A percentile compares a stretch with the other conserved stretches of the same genome.
Conservation (phyloP, 2,113 vertebrate genomes). For the Salminus brasiliensis region DNA sequence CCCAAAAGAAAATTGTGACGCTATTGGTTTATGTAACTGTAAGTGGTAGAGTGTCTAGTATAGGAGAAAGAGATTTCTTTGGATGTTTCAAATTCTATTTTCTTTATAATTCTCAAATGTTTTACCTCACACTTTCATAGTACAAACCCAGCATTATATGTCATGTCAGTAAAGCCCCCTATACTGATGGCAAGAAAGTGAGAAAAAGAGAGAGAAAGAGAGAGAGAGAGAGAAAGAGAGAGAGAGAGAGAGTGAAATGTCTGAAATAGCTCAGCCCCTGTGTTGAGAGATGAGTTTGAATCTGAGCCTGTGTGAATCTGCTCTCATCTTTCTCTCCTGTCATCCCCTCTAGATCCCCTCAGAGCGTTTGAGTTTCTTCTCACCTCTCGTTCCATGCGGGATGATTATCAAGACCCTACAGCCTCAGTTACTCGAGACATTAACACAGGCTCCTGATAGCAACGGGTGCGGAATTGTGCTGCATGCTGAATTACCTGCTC, state of each 20-base stretch:
- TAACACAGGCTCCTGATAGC: not conserved
- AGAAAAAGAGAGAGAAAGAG: not conserved
- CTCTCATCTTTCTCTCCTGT: not conserved
- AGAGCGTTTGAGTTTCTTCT: constrained; percentile 19
- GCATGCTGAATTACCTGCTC: constrained; percentile 2
- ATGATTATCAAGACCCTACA: constrained; percentile 19
- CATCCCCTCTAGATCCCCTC: not conserved
- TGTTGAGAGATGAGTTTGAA: constrained; percentile 16
- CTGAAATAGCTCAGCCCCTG: not conserved
- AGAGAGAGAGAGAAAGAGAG: constrained; percentile 3
- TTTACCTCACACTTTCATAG: too few relatives aligned
- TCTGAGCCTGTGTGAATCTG: not conserved
- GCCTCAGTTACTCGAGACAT: constrained; percentile 13
- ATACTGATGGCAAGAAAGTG: not conserved
- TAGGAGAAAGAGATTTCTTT: too few relatives aligned
- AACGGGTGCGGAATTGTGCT: constrained; percentile 6
- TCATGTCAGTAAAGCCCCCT: not conserved
- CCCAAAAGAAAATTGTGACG: too few relatives aligned
- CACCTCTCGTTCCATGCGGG: not conserved
- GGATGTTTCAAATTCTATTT: too few relatives aligned
- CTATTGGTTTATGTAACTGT: too few relatives aligned
- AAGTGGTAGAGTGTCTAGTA: too few relatives aligned
- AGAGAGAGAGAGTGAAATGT: not conserved
- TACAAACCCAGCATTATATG: too few relatives aligned
- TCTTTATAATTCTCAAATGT: too few relatives aligned